Conservation (phyloP, 2,113 vertebrate species). For the Siniperca knerii region DNA sequence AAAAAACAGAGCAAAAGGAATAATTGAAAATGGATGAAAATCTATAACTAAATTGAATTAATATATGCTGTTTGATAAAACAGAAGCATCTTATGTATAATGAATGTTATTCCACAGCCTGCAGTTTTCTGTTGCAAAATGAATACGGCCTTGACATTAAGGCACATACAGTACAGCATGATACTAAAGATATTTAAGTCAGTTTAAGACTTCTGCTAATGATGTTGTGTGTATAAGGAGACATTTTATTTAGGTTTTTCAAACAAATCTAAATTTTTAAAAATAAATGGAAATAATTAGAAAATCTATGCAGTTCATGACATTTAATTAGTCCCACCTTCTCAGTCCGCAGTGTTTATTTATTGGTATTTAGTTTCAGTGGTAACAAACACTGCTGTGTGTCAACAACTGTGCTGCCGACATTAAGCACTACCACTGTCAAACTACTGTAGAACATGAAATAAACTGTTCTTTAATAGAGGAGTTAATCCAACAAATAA, state of each 20-base stretch:
- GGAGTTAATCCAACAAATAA: too few relatives aligned
- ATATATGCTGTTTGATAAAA: slow-evolving; percentile 53
- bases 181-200: background rate
- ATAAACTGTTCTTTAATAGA: too few relatives aligned
- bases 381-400: background rate
- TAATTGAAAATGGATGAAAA: slow-evolving; percentile 37
- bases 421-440: background rate
- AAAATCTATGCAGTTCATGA: background rate
- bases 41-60: slow-evolving; percentile 27
- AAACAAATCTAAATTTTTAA: background rate
- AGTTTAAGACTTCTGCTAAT: slow-evolving; percentile 1
- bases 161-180: background rate
- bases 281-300: background rate
- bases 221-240: background rate
- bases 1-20: slow-evolving; percentile 23
- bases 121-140: slow-evolving; percentile 5
- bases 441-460: background rate
- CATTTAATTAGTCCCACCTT: too few relatives aligned
- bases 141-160: background rate
- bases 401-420: too few relatives aligned
- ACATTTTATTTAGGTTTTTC: background rate
- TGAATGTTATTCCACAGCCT: slow-evolving; percentile 31
- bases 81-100: slow-evolving; percentile 26
- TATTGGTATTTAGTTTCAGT: too few relatives aligned
- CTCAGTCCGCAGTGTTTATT: too few relatives aligned